Evolutionary conservation across 2,113 vertebrate species (phyloP).

Genomic region (Pseudorectes ferrugineus): DNA sequence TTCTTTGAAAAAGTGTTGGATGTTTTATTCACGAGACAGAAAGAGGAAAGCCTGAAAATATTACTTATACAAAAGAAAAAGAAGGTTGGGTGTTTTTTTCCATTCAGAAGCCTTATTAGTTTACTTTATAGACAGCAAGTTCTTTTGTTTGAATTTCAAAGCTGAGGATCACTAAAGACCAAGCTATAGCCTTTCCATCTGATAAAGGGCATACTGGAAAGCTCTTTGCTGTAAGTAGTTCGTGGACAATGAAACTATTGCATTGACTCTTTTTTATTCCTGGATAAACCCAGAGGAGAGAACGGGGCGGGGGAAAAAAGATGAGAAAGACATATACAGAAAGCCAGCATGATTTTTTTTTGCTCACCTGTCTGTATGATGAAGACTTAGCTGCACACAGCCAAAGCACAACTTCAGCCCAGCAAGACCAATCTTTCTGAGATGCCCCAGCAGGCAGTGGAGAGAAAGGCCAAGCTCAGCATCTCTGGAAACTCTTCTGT

Average conservation of each 20-base stretch:
- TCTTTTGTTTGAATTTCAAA: neutral
- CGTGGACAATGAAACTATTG: neutral
- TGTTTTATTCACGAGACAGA: neutral
- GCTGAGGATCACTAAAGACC: neutral
- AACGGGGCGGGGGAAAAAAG: fast-evolving
- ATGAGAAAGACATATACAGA: neutral
- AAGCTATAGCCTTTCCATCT: neutral
- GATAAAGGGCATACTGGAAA: neutral
- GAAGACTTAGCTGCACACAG: neutral
- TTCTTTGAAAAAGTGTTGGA: neutral
- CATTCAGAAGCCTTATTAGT: neutral
- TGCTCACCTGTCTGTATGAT: neutral
- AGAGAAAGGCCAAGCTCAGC: neutral
- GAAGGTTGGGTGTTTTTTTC: fast-evolving
- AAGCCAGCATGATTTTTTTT: neutral
- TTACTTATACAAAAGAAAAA: neutral
- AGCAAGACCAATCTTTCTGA: neutral
- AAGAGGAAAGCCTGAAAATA: neutral
- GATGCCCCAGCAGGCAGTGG: neutral
- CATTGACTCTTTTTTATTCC: neutral
- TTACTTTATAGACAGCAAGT: neutral
- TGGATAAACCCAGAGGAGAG: neutral
- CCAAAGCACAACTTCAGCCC: neutral
- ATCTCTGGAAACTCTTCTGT: neutral
- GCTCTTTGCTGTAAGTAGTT: neutral